Evolutionary conservation across 2,113 vertebrate genomes (phyloP), one percentile per base, ranked within the genome.

Genomic region (Tetrao urogallus): DNA sequence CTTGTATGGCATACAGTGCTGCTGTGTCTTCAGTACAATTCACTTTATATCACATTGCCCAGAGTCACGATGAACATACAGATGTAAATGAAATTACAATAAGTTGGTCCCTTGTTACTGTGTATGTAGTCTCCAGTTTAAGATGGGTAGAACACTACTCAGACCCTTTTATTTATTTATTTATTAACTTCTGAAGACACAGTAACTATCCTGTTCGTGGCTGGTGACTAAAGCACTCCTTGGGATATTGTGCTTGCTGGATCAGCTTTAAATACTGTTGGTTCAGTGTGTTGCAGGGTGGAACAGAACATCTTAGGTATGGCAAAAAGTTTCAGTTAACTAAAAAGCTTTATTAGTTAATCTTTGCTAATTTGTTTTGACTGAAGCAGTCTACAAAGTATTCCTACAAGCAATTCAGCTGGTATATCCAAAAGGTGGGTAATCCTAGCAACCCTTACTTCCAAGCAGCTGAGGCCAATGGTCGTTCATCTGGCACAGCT

Each of bases 231-330:
- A 34, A 32, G 48, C n/a, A 11, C 13, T 64, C 47, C 60, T 54
- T 34, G 66, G 66, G 18, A 48, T 40, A 43, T 66, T 58, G 42
- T 25, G 16, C 30, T 73, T 42, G 15, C 20, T 73, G 36, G 34
- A 34, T 36, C 47, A 43, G 43, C 36, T 81, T 74, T n/a, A 54
- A 71, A 47, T n/a, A 54, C 21, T 78, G 27, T 27, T 28, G 50
- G 25, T 24, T 27, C 14, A 27, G 28, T 0, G 0, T 42, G 25
- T 42, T 36, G 76, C 30, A 57, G 32, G 0, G 2, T 6, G 72
- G 47, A 82, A 69, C 43, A 73, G 84, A 88, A 78, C 32, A 65
- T 21, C 9, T 67, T 22, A 86, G 48, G 43, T 77, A 80, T 45
- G 80, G 40, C 5, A 75, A 71, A 81, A 87, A 56, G 10, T 17